Conservation (phyloP, 2,888 invertebrate species). For the Machimus rusticus region DNA sequence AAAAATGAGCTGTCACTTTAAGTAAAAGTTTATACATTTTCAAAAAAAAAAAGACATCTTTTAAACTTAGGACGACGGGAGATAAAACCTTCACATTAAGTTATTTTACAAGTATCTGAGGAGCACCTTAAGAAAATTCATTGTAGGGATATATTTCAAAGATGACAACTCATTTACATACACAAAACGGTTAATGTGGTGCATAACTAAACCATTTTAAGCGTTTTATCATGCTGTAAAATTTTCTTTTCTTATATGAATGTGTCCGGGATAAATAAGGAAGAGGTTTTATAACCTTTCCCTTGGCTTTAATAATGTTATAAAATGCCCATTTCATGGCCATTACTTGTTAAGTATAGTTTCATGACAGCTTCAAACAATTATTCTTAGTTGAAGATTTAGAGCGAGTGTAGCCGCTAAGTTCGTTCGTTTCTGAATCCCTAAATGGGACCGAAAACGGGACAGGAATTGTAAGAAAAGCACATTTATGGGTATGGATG, state of each 20-base stretch:
- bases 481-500: background rate
- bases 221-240: background rate
- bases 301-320: background rate
- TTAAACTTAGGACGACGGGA: background rate
- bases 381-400: background rate
- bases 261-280: background rate
- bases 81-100: background rate
- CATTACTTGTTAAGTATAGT: background rate
- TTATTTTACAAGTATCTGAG: background rate
- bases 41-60: background rate
- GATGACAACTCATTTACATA: background rate
- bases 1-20: background rate
- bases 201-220: background rate
- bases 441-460: background rate
- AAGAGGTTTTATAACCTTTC: background rate
- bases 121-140: background rate
- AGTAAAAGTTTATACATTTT: background rate
- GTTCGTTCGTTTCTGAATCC: background rate
- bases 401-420: background rate
- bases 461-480: background rate
- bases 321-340: background rate
- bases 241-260: background rate
- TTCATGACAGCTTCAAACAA: background rate
- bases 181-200: background rate
- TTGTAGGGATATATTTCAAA: background rate